Base-by-base conservation (phyloP, 2,888 invertebrate genomes). In the Meghimatium bilineatum region DNA sequence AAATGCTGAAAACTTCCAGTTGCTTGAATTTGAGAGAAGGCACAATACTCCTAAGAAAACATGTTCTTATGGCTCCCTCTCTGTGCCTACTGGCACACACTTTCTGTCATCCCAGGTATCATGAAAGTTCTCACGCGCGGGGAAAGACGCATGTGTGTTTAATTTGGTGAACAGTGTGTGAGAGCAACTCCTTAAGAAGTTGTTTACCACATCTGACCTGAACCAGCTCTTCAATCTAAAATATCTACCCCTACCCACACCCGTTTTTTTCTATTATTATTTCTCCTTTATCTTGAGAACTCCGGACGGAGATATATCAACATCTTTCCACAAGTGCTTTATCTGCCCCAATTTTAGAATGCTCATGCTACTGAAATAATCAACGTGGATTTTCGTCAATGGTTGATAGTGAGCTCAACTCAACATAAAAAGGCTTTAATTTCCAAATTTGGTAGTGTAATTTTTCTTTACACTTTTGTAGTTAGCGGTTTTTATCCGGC, bases 71-170 rank as follows among this genome's bases (percentile, higher is more conserved):
- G 12, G 14, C 72, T 10, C 32, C 20, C 72, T 10, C 26, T 72
- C 14, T 12, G 12, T 72, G 23, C 36, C 20, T 6, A 12, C 1
- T n/a, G 26, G n/a, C 17, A 10, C n/a, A 44, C 29, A n/a, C 72
- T n/a, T 52, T 74, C 74, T 52, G 74, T 34, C 52, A 56, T 17
- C 32, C 23, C 52, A 44, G 49, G 44, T 72, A n/a, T 44, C 52
- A 3, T 32, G 52, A 49, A 80, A 74, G 63, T 81, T 81, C 81
- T 81, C 81, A 81, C 81, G 81, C 74, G 81, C n/a, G 60, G 36
- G 34, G 32, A 63, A 44, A 14, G 10, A 3, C 60, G 74, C 81
- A 81, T 81, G 60, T 81, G 81, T 63, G 81, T 81, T 74, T 81
- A 81, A 81, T 81, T 81, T 81, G 60, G 60, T 29, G 74, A 60